These are phyloP conservation scores for Drosophila neutralis DNA, from an alignment of 2,888 invertebrate species.

Conservation along the genomic window DNA sequence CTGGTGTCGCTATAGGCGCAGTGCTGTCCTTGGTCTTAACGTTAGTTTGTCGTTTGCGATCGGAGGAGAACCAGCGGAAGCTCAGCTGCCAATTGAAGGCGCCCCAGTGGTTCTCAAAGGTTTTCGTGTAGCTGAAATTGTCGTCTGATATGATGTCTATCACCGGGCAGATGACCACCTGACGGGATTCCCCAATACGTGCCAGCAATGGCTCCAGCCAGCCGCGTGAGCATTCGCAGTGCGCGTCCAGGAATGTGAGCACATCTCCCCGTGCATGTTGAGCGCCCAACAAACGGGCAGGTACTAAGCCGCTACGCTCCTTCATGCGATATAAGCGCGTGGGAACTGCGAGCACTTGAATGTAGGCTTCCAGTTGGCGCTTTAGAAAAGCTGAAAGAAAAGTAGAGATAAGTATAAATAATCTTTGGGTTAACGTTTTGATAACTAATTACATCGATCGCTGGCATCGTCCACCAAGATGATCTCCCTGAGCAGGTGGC, in stretches of 20 bases:
- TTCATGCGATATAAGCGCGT: slow-evolving; percentile 88
- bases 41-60: slow-evolving; percentile 59
- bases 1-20: slow-evolving; percentile 92
- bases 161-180: slow-evolving; percentile 87
- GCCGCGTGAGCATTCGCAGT: slow-evolving; percentile 95
- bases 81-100: slow-evolving; percentile 99
- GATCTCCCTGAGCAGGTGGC: slow-evolving; percentile 91
- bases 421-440: not conserved
- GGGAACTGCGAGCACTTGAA: slow-evolving; percentile 87
- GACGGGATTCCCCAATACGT: slow-evolving; percentile 85
- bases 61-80: slow-evolving; percentile 86
- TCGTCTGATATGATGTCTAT: slow-evolving; percentile 98
- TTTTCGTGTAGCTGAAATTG: slow-evolving; percentile 96
- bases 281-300: slow-evolving; percentile 93
- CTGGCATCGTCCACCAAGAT: slow-evolving; percentile 96
- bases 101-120: slow-evolving; percentile 97
- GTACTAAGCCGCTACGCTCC: slow-evolving; percentile 91
- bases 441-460: slow-evolving; percentile 88
- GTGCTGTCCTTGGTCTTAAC: slow-evolving; percentile 86
- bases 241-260: slow-evolving; percentile 97
- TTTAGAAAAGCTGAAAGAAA: slow-evolving; percentile 87
- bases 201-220: slow-evolving; percentile 91
- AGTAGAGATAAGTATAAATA: not conserved
- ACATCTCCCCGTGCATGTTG: slow-evolving; percentile 89
- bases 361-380: slow-evolving; percentile 89